Evolutionary conservation across 2,797 vertebrate species (phyloP), one percentile per base, ranked within the genome.

Genomic region (Labeo calbasu): DNA sequence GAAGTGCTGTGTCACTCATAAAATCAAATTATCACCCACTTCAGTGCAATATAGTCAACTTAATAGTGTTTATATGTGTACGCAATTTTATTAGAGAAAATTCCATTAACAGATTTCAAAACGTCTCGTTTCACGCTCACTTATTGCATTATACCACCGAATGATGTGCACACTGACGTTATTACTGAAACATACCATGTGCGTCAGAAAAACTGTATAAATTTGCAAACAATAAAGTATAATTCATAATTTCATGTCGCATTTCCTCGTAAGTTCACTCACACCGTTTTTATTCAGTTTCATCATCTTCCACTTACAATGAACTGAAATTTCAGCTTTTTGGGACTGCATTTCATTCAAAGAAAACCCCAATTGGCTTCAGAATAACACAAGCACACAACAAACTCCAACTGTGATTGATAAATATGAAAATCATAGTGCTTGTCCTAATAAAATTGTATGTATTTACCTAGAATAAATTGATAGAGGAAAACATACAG

Each of bases 121-220:
- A 55, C 43, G 32, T 63, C 36, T 76, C 46, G 23, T 73, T 66
- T 75, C 81, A 63, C 36, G 32, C 25, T 77, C 73, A 77, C 82
- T 77, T 83, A 83, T 83, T 83, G 82, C 82, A 83, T 77, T 32
- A 19, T 32, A 70, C 53, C 73, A 70, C 63, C 57, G 9, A 59
- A 69, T 51, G 25, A 63, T 63, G 21, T 46, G 81, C 32, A 77
- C 78, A 80, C n/a, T 57, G 46, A 76, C 61, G 57, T 51, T 43
- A 48, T 77, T 77, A 77, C 63, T 59, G 61, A 25, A 77, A 59
- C 50, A 28, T 43, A 68, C 5, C 50, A 48, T 70, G 73, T 69
- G 23, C 40, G 59, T 83, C 51, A 70, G 40, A 69, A 5, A 83
- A 77, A 46, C 57, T 19, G 25, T 17, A 32, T 32, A 32, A 48